These are phyloP conservation scores for Drymonia ruficornis DNA, from an alignment of 2,888 invertebrate species.

Conservation along the genomic window DNA sequence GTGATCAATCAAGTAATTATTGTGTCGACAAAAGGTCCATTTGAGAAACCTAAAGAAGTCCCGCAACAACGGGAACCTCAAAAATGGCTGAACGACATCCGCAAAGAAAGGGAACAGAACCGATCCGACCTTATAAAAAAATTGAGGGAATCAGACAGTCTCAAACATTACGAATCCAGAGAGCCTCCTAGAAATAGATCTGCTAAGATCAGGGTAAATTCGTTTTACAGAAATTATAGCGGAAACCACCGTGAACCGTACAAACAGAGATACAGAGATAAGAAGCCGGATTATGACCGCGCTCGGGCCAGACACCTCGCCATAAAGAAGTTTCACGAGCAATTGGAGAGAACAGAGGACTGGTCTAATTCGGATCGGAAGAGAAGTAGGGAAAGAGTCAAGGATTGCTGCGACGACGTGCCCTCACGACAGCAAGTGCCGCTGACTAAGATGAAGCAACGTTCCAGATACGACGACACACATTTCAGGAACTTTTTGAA, in stretches of 20 bases:
- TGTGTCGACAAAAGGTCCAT: slow-evolving; percentile 45
- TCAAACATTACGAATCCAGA: slow-evolving; percentile 9
- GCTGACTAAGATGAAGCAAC: slow-evolving; percentile 45
- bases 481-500: slow-evolving; percentile 68
- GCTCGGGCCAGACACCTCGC: slow-evolving; percentile 21
- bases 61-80: slow-evolving; percentile 11
- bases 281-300: slow-evolving; percentile 12
- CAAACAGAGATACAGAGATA: background rate
- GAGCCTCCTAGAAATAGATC: slow-evolving; percentile 12
- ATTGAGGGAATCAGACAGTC: slow-evolving; percentile 5
- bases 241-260: slow-evolving; percentile 5
- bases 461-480: slow-evolving; percentile 52
- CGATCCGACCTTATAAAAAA: slow-evolving; percentile 16
- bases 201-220: slow-evolving; percentile 15
- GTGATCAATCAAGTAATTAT: slow-evolving; percentile 63
- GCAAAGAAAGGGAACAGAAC: slow-evolving; percentile 9
- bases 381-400: slow-evolving; percentile 24
- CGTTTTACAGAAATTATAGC: slow-evolving; percentile 8
- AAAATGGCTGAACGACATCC: slow-evolving; percentile 14
- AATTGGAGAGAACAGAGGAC: slow-evolving; percentile 27
- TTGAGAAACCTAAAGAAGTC: slow-evolving; percentile 12
- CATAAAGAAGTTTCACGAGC: slow-evolving; percentile 56
- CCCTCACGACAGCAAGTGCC: slow-evolving; percentile 58
- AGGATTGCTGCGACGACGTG: slow-evolving; percentile 39
- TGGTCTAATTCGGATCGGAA: slow-evolving; percentile 40